Evolutionary conservation across 1,140 invertebrate genomes (phyloP), one percentile per base, ranked within the genome.

Genomic region (Varroa destructor): DNA sequence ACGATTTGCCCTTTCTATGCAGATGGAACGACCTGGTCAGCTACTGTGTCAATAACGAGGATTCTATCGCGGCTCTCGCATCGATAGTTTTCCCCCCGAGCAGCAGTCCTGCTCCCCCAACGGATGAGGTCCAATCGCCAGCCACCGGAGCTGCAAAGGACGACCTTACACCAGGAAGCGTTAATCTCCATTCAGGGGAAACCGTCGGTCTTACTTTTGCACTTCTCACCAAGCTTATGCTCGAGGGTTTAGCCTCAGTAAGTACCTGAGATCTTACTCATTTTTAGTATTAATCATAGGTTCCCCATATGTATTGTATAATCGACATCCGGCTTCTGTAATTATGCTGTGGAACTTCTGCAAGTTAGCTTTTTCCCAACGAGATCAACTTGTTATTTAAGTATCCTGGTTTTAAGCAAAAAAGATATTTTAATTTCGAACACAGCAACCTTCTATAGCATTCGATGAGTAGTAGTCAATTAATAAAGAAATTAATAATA

Each of bases 201-300:
- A 67, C 12, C 46, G 61, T 67, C 61, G 61, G 61, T 40, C 40
- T 67, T 12, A 67, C 61, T 12, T 67, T 67, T 40, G 61, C 61
- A n/a, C 61, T 67, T 67, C 61, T 67, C 61, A 67, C 61, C 46
- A 67, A 67, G 61, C 61, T 67, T 1, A 67, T 67, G 61, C 61
- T 67, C 61, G 61, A 67, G 61, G 61, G 61, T 43, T 37, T 67
- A 46, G 61, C 61, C 40, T 67, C 61, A 46, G 61, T 67, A 46
- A 67, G 61, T 25, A 40, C 12, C 57, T 25, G 3, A 6, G 3
- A 42, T 6, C 36, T 37, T 58, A 6, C 12, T 3, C 4, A 58
- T 58, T 58, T 58, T 12, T n/a, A 56, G 25, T 25, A 25, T 25
- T 25, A 25, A 25, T 25, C 25, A 25, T 25, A 25, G 25, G 25